Evolutionary conservation across 30 jellyfish, hydroid and myxozoan species (phyloP).

Genomic region (Aurelia aurita): DNA sequence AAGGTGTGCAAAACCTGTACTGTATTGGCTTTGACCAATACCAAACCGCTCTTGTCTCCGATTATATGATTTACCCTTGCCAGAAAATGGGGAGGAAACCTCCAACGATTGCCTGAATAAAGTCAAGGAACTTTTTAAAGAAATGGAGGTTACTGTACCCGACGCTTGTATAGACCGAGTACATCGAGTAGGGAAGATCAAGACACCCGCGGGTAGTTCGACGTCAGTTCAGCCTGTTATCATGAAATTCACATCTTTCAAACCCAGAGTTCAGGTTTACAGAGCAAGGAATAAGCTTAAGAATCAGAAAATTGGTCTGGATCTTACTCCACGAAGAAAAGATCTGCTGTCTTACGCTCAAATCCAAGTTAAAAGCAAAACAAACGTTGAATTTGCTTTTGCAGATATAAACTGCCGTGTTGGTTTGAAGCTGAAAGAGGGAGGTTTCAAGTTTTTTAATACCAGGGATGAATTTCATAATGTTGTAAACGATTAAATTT

Average conservation of each 20-base stretch:
- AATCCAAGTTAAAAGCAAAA: not conserved
- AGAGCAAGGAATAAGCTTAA: slow-evolving; percentile 18
- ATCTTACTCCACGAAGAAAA: slow-evolving; percentile 4
- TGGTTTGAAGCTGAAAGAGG: too few relatives aligned
- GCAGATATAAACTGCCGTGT: too few relatives aligned
- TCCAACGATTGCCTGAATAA: too few relatives aligned
- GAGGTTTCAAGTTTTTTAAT: not conserved
- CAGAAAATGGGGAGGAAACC: too few relatives aligned
- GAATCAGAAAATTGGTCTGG: not conserved
- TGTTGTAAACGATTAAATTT: not conserved
- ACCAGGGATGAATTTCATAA: slow-evolving; percentile 1
- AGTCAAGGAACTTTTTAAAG: too few relatives aligned
- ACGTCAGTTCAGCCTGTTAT: slow-evolving; percentile 18
- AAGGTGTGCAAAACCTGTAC: too few relatives aligned
- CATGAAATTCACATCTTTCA: slow-evolving; percentile 1
- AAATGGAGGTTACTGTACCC: too few relatives aligned
- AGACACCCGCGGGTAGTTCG: slow-evolving; percentile 13
- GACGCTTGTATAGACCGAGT: too few relatives aligned
- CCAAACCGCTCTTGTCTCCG: too few relatives aligned
- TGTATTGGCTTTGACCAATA: too few relatives aligned
- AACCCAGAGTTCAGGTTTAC: not conserved
- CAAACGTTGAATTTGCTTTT: not conserved
- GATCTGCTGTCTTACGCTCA: slow-evolving; percentile 2
- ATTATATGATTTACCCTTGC: too few relatives aligned
- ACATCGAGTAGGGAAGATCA: slow-evolving; percentile 18